A percentile compares a stretch with the other conserved stretches of the same genome.
Evolutionary conservation across 1,140 invertebrate genomes (phyloP).

Genomic region (Ceratina japonica): DNA sequence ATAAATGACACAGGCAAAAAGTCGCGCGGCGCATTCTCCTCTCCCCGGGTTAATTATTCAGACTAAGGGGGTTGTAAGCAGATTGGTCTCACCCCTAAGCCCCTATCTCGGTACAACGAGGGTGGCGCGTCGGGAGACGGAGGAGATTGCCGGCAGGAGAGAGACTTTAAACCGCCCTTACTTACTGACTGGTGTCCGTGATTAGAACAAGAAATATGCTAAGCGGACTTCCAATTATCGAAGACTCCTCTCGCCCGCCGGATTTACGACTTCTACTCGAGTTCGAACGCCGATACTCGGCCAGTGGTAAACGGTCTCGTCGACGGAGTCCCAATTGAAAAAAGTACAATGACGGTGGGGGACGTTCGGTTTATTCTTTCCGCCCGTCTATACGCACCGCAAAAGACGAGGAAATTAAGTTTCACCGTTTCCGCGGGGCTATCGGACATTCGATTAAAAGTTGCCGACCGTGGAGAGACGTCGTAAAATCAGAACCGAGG

Average conservation of each 20-base stretch:
- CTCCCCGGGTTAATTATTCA: conserved; percentile 78
- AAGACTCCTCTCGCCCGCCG: conserved; percentile 55
- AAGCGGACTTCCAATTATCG: conserved; percentile 74
- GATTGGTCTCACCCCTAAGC: conserved; percentile 77
- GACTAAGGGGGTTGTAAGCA: conserved; percentile 78
- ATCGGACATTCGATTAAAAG: conserved; percentile 46
- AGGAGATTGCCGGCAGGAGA: conserved; percentile 55
- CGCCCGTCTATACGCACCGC: not conserved
- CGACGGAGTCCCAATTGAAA: not conserved
- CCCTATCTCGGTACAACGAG: conserved; percentile 71
- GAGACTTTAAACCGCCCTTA: conserved; percentile 72
- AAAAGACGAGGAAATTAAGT: conserved; percentile 11
- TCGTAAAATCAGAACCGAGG: conserved; percentile 51
- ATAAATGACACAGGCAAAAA: conserved; percentile 75
- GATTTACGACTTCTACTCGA: conserved; percentile 40
- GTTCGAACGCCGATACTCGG: not conserved
- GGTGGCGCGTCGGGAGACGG: conserved; percentile 65
- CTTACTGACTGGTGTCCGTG: conserved; percentile 70
- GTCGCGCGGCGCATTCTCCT: conserved; percentile 64
- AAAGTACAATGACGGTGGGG: not conserved
- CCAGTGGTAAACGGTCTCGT: not conserved
- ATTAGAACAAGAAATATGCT: conserved; percentile 75
- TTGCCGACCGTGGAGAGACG: conserved; percentile 2
- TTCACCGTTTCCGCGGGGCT: conserved; percentile 1
- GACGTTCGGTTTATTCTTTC: not conserved